Conservation (phyloP, 2,888 invertebrate genomes). For the Colletes collaris region DNA sequence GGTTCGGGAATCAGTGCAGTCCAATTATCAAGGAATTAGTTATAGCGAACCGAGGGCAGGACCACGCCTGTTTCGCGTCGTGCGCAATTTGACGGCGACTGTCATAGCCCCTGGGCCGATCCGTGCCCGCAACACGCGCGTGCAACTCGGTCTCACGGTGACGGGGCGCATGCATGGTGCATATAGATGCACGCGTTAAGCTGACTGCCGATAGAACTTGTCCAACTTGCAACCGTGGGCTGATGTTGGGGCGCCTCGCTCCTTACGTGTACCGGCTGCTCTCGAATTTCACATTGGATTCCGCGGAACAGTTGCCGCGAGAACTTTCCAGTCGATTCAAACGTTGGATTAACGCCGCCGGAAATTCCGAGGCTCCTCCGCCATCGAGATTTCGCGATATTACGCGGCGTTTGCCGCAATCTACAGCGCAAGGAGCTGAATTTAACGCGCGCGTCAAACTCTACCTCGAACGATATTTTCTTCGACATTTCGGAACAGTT, state of each 20-base stretch:
- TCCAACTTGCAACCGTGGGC: constrained; percentile 35
- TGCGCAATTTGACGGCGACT: constrained; percentile 57
- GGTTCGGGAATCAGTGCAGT: constrained; percentile 23
- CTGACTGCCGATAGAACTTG: constrained; percentile 55
- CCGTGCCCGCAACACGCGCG: constrained; percentile 30
- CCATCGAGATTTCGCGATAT: constrained; percentile 3
- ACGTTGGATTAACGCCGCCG: constrained; percentile 27
- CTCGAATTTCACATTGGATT: constrained; percentile 42
- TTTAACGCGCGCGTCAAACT: no score
- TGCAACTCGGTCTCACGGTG: constrained; percentile 16
- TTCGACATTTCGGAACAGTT: no score
- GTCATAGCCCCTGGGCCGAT: constrained; percentile 51
- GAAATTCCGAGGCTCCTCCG: constrained; percentile 11
- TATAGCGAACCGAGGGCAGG: constrained; percentile 41
- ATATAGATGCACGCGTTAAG: constrained; percentile 54
- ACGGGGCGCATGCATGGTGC: constrained; percentile 43
- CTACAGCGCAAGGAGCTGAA: background rate
- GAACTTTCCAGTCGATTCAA: constrained; percentile 36
- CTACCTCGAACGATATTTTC: no score
- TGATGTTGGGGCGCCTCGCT: constrained; percentile 24
- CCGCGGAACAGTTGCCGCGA: constrained; percentile 44
- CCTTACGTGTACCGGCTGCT: constrained; percentile 48
- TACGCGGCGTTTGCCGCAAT: constrained; percentile 10
- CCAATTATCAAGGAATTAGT: constrained; percentile 68
- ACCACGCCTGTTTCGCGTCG: constrained; percentile 64